These are phyloP conservation scores for Agapornis canus DNA, from an alignment of 2,797 vertebrate species.

Conservation along the genomic window DNA sequence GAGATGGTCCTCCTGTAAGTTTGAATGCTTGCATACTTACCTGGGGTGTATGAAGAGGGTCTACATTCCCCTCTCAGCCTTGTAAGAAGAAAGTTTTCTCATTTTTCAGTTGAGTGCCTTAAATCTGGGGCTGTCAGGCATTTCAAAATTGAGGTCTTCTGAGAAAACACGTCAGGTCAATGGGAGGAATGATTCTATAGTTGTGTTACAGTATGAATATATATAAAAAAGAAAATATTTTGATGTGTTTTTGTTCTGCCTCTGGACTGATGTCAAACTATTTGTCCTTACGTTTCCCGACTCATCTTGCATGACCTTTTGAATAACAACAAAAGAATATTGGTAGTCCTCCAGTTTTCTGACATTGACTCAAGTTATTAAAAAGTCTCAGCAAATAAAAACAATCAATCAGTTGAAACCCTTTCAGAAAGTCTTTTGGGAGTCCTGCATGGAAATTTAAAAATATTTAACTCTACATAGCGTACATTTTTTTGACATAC, in stretches of 20 bases:
- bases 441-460: not conserved
- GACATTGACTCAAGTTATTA: constrained; percentile 19
- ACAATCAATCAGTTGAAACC: not conserved
- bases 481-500: not conserved
- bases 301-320: constrained; percentile 39
- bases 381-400: constrained; percentile 47
- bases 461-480: constrained; percentile 6
- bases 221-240: not conserved
- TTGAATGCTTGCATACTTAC: not conserved
- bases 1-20: not conserved
- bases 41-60: not conserved
- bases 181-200: not conserved
- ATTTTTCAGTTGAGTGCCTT: not conserved
- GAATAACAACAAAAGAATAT: constrained; percentile 22
- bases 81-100: not conserved
- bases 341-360: constrained; percentile 50
- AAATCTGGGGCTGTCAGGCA: not conserved
- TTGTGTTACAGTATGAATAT: not conserved
- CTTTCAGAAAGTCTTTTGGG: constrained; percentile 17
- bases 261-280: constrained; percentile 21
- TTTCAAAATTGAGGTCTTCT: not conserved
- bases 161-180: not conserved
- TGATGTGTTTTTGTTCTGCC: not conserved
- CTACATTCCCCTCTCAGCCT: not conserved
- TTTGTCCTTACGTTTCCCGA: constrained; percentile 27